Evolutionary conservation across 2,113 vertebrate species (phyloP), one percentile per base, ranked within the genome.

Genomic region (Dicentrarchus labrax): DNA sequence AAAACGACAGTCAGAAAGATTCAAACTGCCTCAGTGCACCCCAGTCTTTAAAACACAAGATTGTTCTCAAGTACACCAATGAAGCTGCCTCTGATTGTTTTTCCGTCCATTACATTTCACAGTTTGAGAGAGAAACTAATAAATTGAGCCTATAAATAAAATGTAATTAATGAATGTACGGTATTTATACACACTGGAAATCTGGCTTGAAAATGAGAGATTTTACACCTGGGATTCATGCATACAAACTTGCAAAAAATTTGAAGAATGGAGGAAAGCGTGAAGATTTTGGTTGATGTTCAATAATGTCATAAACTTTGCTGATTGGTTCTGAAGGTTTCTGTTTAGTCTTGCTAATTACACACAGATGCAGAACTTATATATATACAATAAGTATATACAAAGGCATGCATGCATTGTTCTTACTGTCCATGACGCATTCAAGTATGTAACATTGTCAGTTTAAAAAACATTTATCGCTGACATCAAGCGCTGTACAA

Each of bases 21-120:
- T 72, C 8, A 57, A 43, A 53, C 30, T 21, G 41, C 50, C 12
- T 80, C 50, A 41, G 39, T 17, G 22, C 66, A 67, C n/a, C 51
- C 43, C 5, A 2, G 47, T 82, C 70, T 64, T 61, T 30, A 78
- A 83, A 83, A 59, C 56, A 53, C 48, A 72, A 87, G 21, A 47
- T 50, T 53, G 17, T 77, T 73, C 68, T 65, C n/a, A 0, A 59
- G 65, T 56, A 11, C 71, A 53, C 15, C 6, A 16, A 19, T 6
- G 13, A 69, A 17, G 50, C 51, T 56, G 60, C 53, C 59, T 36
- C 21, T 60, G 78, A 70, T 77, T 74, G 45, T 70, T 78, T 74
- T 48, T 64, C 47, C 12, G 10, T 36, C 47, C 41, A 56, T 53
- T 70, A 53, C 53, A 53, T 59, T 45, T 76, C 24, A 60, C 30